Evolutionary conservation across 2,888 invertebrate species (phyloP), one percentile per base, ranked within the genome.

Genomic region (Caenorhabditis plicata): DNA sequence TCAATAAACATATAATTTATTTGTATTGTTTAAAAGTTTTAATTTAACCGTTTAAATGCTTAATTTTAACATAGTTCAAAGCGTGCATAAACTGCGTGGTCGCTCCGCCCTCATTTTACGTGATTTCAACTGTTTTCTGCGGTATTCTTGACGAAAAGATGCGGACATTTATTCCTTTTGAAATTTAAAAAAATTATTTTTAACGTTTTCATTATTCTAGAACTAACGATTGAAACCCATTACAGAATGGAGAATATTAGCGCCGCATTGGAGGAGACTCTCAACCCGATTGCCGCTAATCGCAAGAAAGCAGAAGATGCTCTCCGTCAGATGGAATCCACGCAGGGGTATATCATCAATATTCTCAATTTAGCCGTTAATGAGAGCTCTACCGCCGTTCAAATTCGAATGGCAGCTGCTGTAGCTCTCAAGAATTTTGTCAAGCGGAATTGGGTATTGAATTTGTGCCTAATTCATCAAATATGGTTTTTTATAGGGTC

Each of bases 351-450:
- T 32, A 39, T 43, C 20, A 42, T 64, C 25, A 49, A 52, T 19
- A 45, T 65, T 35, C 53, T 52, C 8, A 55, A 65, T 33, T 39
- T 70, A 19, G 64, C 57, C 4, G 53, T 56, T 17, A 61, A 43
- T 26, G 60, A 62, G 36, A 38, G 58, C 19, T 33, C 35, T 26
- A 83, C 95, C 43, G 85, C 96, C 5, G 88, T 90, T 77, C 85
- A 95, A 11, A 88, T 96, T 53, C 90, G 93, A 65, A 86, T 92
- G 32, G 90, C 92, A 5, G 91, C 92, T 20, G 90, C 95, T 9
- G 89, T 99, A 57, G 90, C 90, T 0, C 92, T 98, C 81, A 98
- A 98, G 82, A 99, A 99, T 82, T 95, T 89, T 81, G 87, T 95
- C 20, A 95, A 94, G 82, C 85, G 93, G 47, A 93, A 96, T 83